Base-by-base conservation (phyloP, 2,888 invertebrate species). In the Mimachlamys varia region DNA sequence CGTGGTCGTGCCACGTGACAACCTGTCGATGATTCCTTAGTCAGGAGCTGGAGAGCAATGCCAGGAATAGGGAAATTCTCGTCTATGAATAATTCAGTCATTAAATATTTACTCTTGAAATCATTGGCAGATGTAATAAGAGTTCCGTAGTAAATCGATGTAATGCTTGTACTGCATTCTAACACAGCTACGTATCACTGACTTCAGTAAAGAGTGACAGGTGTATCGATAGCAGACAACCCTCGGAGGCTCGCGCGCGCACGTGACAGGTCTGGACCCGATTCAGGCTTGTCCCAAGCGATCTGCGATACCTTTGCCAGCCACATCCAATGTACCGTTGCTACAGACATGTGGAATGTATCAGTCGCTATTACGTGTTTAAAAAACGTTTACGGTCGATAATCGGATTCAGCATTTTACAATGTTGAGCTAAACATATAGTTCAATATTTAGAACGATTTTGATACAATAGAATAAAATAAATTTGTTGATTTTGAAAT, bases 101-200 rank as follows among this genome's bases (percentile, higher is more conserved):
- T 76, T 76, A 76, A 76, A 76, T 76, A 76, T 76, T 76, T 33
- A 76, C 76, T 76, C 76, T n/a, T 33, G 33, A 76, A 76, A 33
- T 76, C 76, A 33, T 27, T 76, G 76, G 58, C n/a, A 58, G 19
- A 22, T 22, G 58, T 58, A 58, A 58, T 58, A 58, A 58, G 58
- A 58, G 58, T 58, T 22, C 76, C 76, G 33, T 33, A 19, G 76
- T 33, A 33, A n/a, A 76, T 76, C 76, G 76, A 76, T 76, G 76
- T 76, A 33, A 27, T 76, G 76, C 33, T 3, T 76, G 76, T 33
- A 33, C 76, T 76, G 76, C 76, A 76, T 76, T 76, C 27, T 7
- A 33, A 7, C 33, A 1, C 33, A 0, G 76, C 76, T 76, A 33
- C 76, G 15, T 76, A 76, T 76, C 76, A 76, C 76, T 76, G 76